These are phyloP conservation scores for Petrocephalus microphthalmus DNA, from an alignment of 2,113 vertebrate genomes.

Conservation along the genomic window DNA sequence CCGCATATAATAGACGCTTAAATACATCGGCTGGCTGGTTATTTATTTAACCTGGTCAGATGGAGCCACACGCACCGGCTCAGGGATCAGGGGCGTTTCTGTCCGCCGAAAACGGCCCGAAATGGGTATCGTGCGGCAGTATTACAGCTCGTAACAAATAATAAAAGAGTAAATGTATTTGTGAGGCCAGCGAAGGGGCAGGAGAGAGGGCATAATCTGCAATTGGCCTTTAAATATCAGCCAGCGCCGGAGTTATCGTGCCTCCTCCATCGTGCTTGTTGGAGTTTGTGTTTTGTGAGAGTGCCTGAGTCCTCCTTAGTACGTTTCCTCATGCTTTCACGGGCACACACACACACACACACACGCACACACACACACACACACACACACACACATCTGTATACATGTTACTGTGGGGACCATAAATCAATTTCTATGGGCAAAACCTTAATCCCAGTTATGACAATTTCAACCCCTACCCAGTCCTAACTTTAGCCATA, in stretches of 20 bases:
- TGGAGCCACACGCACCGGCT: background rate
- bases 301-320: constrained; percentile 4
- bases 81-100: too few relatives aligned
- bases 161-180: background rate
- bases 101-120: background rate
- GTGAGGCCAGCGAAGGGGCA: background rate
- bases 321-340: constrained; percentile 16
- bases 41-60: background rate
- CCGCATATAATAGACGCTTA: background rate
- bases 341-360: background rate
- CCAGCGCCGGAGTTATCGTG: constrained; percentile 15
- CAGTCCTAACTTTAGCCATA: too few relatives aligned
- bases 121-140: background rate
- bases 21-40: background rate
- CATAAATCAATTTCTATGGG: background rate
- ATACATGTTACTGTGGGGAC: background rate
- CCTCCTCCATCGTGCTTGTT: background rate
- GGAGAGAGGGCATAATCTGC: background rate
- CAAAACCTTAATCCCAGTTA: too few relatives aligned
- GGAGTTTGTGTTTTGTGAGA: constrained; percentile 18
- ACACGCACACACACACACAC: background rate
- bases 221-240: constrained; percentile 11
- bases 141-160: background rate
- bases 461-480: too few relatives aligned
- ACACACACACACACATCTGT: background rate